phyloP scores from a whole-genome alignment of 2,113 vertebrate genomes.

The Passer montanus region DNA sequence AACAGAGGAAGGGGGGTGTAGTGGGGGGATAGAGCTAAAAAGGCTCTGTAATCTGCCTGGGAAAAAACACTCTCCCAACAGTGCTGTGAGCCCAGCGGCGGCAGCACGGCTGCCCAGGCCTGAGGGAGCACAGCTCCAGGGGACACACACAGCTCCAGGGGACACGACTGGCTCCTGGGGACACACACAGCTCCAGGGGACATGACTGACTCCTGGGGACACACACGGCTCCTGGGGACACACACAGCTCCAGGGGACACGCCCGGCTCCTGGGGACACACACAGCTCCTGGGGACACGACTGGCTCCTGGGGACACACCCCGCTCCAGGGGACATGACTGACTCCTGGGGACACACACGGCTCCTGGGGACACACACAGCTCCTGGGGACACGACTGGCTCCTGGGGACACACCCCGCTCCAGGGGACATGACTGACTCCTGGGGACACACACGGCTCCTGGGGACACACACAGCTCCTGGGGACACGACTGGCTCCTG shows the following conservation, averaged over 20 bases:
- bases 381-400: too few species aligned
- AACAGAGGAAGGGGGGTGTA: constrained; percentile 62
- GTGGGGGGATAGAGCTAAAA: constrained; percentile 26
- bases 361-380: background rate
- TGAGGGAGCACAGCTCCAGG: background rate
- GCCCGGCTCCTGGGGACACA: too few species aligned
- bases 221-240: background rate
- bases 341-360: too few species aligned
- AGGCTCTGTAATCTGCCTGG: constrained; percentile 61
- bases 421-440: too few species aligned
- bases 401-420: too few species aligned
- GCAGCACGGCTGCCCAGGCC: background rate
- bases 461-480: too few species aligned
- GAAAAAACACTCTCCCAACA: constrained; percentile 30
- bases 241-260: too few species aligned
- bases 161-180: background rate
- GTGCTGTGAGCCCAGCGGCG: background rate
- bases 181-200: background rate
- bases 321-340: too few species aligned
- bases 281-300: too few species aligned
- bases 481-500: too few species aligned
- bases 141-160: background rate
- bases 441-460: too few species aligned
- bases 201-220: background rate
- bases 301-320: too few species aligned